Percentiles rank a stretch among this genome's conserved stretches.
phyloP scores from a whole-genome alignment of 2,113 vertebrate genomes.

The Prietella phreatophila region DNA sequence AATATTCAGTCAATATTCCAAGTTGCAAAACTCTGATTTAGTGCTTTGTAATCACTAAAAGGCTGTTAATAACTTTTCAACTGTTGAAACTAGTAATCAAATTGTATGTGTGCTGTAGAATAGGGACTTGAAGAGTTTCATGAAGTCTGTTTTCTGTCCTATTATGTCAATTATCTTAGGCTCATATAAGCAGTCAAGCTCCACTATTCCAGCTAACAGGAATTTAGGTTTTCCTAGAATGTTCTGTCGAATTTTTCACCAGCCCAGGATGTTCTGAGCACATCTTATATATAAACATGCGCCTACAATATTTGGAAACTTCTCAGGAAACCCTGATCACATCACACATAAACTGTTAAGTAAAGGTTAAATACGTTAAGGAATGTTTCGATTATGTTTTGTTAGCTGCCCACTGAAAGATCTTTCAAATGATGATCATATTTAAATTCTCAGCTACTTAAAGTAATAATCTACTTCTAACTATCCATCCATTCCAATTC shows the following conservation, averaged over 20 bases:
- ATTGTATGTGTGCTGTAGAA: background rate
- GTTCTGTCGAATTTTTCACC: background rate
- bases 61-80: slow-evolving; percentile 34
- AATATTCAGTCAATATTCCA: slow-evolving; percentile 21
- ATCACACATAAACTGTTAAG: too few species aligned
- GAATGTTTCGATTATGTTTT: background rate
- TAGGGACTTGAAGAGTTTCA: background rate
- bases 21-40: slow-evolving; percentile 10
- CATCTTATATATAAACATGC: too few species aligned
- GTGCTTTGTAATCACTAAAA: slow-evolving; percentile 20
- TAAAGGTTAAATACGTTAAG: background rate
- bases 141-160: background rate
- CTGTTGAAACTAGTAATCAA: background rate
- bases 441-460: background rate
- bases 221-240: background rate
- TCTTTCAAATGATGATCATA: background rate
- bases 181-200: background rate
- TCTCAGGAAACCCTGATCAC: too few species aligned
- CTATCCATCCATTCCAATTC: background rate
- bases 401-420: background rate
- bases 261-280: too few species aligned
- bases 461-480: background rate
- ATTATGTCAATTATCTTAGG: background rate
- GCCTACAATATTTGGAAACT: too few species aligned
- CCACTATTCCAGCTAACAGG: background rate